Percentiles rank a stretch among this genome's conserved stretches.
phyloP scores from a whole-genome alignment of 2,113 vertebrate genomes.

The Aegithalos caudatus region DNA sequence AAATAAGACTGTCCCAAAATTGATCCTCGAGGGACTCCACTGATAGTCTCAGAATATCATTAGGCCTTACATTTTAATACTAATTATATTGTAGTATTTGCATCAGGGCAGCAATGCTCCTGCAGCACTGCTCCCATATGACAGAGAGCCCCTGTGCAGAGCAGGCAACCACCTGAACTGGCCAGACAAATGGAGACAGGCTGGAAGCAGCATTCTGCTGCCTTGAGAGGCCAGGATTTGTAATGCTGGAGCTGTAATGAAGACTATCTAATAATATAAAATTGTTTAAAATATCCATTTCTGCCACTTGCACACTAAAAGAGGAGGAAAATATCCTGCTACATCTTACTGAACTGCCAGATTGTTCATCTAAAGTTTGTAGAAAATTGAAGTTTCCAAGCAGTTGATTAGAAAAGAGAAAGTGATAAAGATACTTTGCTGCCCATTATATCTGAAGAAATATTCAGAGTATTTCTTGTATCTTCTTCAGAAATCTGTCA shows the following conservation, averaged over 20 bases:
- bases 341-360: neutral
- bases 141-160: neutral
- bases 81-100: constrained; percentile 8
- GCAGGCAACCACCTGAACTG: neutral
- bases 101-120: neutral
- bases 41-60: neutral
- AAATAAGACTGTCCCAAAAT: constrained; percentile 5
- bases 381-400: neutral
- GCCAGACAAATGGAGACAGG: neutral
- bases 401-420: neutral
- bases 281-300: neutral
- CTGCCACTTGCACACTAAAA: neutral
- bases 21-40: neutral
- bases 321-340: neutral
- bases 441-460: neutral
- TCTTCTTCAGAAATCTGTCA: neutral
- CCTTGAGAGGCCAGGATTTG: neutral
- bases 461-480: neutral
- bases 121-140: neutral
- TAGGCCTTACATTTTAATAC: neutral
- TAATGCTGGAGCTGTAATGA: neutral
- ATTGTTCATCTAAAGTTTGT: neutral
- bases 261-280: neutral
- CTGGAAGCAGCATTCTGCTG: neutral
- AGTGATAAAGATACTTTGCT: neutral